A percentile compares a stretch with the other conserved stretches of the same genome.
phyloP scores from a whole-genome alignment of 2,797 vertebrate genomes.

The Tachyglossus aculeatus region DNA sequence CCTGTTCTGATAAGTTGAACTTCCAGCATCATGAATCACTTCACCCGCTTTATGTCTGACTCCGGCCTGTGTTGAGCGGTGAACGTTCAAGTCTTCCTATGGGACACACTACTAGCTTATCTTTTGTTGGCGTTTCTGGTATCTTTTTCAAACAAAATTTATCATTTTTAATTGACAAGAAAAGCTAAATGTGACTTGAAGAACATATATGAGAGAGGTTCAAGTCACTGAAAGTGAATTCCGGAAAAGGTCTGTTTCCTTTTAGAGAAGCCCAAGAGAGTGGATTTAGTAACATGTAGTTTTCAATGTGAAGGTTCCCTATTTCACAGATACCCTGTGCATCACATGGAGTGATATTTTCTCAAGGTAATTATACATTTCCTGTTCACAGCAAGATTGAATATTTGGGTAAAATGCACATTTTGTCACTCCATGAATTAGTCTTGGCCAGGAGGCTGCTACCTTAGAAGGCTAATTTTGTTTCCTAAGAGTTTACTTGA shows the following conservation, averaged over 20 bases:
- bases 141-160: conserved; percentile 21
- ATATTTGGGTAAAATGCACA: not conserved
- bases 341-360: not conserved
- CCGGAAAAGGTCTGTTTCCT: no score
- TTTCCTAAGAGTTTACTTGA: not conserved
- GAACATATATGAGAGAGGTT: not conserved
- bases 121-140: no score
- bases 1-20: no score
- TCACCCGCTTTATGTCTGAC: no score
- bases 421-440: not conserved
- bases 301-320: not conserved
- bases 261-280: no score
- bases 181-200: conserved; percentile 12
- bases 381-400: not conserved
- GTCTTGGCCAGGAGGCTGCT: not conserved
- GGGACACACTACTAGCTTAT: no score
- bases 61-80: no score
- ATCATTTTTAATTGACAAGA: conserved; percentile 49
- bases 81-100: no score
- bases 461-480: not conserved
- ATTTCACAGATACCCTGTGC: not conserved
- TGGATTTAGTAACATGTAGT: no score
- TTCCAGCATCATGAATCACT: no score
- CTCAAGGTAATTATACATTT: not conserved
- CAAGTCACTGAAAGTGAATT: no score